Evolutionary conservation across 2,113 vertebrate species (phyloP).

Genomic region (Neolamprologus kungweensis): DNA sequence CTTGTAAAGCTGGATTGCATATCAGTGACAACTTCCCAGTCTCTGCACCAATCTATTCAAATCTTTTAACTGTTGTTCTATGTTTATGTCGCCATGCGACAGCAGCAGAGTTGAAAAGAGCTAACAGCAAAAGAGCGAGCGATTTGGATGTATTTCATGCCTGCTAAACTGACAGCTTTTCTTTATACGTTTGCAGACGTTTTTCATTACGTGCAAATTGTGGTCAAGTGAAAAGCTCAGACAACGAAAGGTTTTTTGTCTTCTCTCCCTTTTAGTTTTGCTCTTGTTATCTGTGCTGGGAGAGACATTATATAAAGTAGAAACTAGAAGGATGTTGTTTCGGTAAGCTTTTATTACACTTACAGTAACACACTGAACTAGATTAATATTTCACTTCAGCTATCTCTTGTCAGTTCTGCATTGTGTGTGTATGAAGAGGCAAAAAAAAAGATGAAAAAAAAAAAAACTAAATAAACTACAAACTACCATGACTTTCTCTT

Average conservation of each 20-base stretch:
- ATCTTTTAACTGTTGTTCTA: background rate
- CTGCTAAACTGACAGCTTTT: background rate
- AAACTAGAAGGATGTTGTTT: background rate
- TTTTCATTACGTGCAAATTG: background rate
- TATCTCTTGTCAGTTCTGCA: background rate
- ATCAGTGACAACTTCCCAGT: background rate
- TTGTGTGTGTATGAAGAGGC: background rate
- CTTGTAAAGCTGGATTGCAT: background rate
- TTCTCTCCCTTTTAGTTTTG: background rate
- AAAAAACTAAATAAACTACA: accelerated
- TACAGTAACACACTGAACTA: background rate
- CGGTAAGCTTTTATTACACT: background rate
- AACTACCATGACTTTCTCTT: background rate
- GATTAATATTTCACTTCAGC: background rate
- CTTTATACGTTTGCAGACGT: background rate
- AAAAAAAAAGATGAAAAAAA: background rate
- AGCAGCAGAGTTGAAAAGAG: background rate
- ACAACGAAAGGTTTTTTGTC: background rate
- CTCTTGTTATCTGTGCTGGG: background rate
- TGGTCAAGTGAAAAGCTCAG: background rate
- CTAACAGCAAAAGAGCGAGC: background rate
- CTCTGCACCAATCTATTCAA: background rate
- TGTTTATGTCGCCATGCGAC: background rate
- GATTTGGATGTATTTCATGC: background rate
- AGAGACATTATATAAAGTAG: background rate